These are phyloP conservation scores for Pammene aurita DNA, from an alignment of 2,888 invertebrate genomes.

Conservation along the genomic window DNA sequence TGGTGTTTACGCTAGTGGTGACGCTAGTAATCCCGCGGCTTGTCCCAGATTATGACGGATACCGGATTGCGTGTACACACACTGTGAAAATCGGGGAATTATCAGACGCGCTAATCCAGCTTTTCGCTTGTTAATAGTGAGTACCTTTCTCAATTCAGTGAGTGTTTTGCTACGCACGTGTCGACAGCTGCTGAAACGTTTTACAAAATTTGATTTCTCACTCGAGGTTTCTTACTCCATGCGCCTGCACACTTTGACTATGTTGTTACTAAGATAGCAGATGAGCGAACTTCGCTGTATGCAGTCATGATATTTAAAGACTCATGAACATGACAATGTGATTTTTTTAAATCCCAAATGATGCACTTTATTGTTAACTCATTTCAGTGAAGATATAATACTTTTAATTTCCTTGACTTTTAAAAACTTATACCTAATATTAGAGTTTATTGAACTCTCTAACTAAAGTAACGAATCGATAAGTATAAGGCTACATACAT, in stretches of 20 bases:
- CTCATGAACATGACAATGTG: neutral
- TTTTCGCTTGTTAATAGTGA: conserved; percentile 59
- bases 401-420: too few relatives aligned
- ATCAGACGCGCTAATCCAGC: conserved; percentile 45
- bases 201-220: neutral
- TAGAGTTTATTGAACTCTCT: too few relatives aligned
- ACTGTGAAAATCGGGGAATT: conserved; percentile 67
- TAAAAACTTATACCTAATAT: too few relatives aligned
- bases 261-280: conserved; percentile 1
- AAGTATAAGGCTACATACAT: too few relatives aligned
- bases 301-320: neutral
- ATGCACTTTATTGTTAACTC: too few relatives aligned
- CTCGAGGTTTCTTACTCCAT: neutral
- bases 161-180: conserved; percentile 21
- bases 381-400: too few relatives aligned
- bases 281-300: neutral
- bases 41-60: conserved; percentile 80
- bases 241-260: neutral
- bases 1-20: conserved; percentile 82
- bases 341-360: too few relatives aligned
- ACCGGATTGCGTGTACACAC: conserved; percentile 74
- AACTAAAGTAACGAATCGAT: too few relatives aligned
- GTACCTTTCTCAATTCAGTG: conserved; percentile 49
- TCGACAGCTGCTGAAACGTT: conserved; percentile 11
- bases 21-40: conserved; percentile 78